Percentiles rank a stretch among this genome's conserved stretches.
phyloP scores from a whole-genome alignment of 2,888 invertebrate species.

The Helicoverpa assulta region DNA sequence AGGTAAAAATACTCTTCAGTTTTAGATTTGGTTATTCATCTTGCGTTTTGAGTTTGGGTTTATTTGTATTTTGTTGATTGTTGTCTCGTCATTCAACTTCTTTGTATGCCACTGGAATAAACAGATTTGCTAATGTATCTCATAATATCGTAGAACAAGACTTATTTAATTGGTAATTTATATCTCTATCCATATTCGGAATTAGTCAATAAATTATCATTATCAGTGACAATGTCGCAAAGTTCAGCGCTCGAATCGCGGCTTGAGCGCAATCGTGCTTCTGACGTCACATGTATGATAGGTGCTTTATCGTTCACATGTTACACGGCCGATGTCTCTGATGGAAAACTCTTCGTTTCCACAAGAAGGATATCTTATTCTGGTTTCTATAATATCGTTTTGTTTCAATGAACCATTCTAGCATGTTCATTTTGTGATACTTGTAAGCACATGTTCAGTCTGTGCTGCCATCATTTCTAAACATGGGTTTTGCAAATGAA shows the following conservation, averaged over 20 bases:
- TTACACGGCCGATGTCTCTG: conserved; percentile 69
- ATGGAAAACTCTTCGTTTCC: conserved; percentile 68
- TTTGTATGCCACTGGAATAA: no score
- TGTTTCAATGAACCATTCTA: not conserved
- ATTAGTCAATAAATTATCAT: conserved; percentile 77
- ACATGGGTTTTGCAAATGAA: not conserved
- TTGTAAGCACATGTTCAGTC: not conserved
- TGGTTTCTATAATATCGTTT: not conserved
- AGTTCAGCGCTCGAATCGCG: conserved; percentile 77
- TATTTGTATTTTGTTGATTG: not conserved
- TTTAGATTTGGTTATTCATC: not conserved
- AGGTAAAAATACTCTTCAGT: not conserved
- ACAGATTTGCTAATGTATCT: conserved; percentile 15
- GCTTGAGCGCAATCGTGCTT: conserved; percentile 69
- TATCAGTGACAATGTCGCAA: conserved; percentile 84
- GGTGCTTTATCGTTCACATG: conserved; percentile 76
- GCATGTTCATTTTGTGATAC: not conserved
- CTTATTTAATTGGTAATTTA: conserved; percentile 45
- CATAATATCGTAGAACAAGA: conserved; percentile 19
- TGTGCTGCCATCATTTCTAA: not conserved
- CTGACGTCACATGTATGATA: conserved; percentile 84
- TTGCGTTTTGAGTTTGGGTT: not conserved
- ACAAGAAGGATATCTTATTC: conserved; percentile 24
- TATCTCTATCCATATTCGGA: conserved; percentile 67
- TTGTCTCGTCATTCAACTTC: not conserved